Base-by-base conservation (phyloP, 1,140 invertebrate species). In the Trichomalopsis sarcophagae region DNA sequence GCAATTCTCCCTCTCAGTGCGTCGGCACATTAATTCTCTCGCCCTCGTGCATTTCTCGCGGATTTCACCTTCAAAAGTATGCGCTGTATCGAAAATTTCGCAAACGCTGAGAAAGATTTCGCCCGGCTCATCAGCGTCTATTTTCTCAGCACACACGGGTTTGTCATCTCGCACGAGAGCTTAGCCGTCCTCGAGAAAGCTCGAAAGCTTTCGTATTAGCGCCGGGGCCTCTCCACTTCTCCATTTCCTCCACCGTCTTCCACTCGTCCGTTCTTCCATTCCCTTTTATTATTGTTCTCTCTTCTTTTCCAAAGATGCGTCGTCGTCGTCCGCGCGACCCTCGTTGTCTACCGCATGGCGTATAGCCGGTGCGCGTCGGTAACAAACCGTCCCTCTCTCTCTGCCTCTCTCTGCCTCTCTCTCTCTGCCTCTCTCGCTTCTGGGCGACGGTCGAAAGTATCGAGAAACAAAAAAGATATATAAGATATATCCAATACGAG, bases 381-480 rank as follows among this genome's bases (percentile, higher is more conserved):
- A 79, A 79, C 77, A 79, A 79, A 79, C 77, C 68, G 55, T 77
- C 44, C 27, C 23, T 23, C n/a, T 47, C 66, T 23, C 33, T 47
- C 0, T 79, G 17, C 40, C 0, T 62, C 84, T 82, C 9, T 77
- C 75, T 76, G 7, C 13, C 44, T n/a, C n/a, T 47, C 66, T 23
- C 33, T 47, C 0, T 79, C 30, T 27, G 27, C 27, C 27, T 66
- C 0, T 62, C 84, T 82, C 9, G 66, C 75, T 27, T 27, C 27
- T 27, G 13, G 3, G 55, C 55, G 55, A 62, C 21, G 55, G 17
- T 62, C 55, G 17, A 84, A 88, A 89, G 87, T 89, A 89, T 88
- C 83, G 87, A 88, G 87, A 87, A 87, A 88, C 86, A 89, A 88
- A 89, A 88, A 88, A 86, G 87, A 89, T 87, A 88, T 89, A 89